Evolutionary conservation across 1,140 invertebrate genomes (phyloP), one percentile per base, ranked within the genome.

Genomic region (Zelostemma sp.): DNA sequence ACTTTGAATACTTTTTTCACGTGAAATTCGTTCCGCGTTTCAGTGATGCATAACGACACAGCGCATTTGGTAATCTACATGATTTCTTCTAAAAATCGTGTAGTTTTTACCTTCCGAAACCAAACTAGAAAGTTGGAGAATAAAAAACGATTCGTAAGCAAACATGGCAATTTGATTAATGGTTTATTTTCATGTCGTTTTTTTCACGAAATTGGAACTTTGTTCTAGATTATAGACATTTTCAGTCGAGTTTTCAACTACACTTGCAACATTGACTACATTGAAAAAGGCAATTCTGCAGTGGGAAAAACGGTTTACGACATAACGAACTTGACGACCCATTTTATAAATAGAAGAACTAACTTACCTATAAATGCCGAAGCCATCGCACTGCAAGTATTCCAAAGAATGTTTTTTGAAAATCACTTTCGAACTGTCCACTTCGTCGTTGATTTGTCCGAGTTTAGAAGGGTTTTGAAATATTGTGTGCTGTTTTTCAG

Each of bases 21-120:
- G n/a, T n/a, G n/a, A n/a, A 25, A 25, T 8, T 25, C 21, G 8
- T 4, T 25, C 8, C 3, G 21, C 21, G 21, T 45, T 72, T 11
- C 48, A 87, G 85, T 47, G 28, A 71, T 63, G n/a, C 83, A 82
- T 12, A 61, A 21, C 0, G 86, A 86, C 68, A 78, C 57, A n/a
- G 57, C 84, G 1, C 57, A 80, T 15, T 80, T 86, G 21, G 86
- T 84, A 58, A 79, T 89, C 15, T 88, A 85, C 73, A 74, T 88
- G 28, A 80, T 88, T 43, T 81, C 87, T 0, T 77, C 82, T 1
- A 74, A 78, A 19, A 88, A 88, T 75, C 78, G 86, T 35, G 84
- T 89, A 4, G 77, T 75, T 49, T 89, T 89, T 72, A 81, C 78
- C 18, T 89, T 89, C 65, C 66, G 84, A 21, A 89, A 89, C 61